phyloP scores from a whole-genome alignment of 1,140 invertebrate genomes.

The Drosophila grimshawi region DNA sequence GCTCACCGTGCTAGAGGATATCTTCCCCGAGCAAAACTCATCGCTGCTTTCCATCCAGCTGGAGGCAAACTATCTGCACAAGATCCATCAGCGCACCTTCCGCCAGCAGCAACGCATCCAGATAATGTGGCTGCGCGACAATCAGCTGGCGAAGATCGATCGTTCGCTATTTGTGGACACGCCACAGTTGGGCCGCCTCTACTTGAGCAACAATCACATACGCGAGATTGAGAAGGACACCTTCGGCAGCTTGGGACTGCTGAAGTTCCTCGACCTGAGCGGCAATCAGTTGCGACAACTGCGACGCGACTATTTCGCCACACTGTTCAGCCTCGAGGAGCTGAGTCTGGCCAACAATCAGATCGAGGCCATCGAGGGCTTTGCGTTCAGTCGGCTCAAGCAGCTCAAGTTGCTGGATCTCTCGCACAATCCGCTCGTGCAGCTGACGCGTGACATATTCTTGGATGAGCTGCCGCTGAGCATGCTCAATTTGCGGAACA shows the following conservation, averaged over 20 bases:
- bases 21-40: constrained; percentile 89
- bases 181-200: constrained; percentile 90
- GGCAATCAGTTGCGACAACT: constrained; percentile 89
- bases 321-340: constrained; percentile 88
- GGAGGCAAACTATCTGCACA: constrained; percentile 91
- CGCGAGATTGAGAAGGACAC: constrained; percentile 91
- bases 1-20: constrained; percentile 90
- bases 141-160: constrained; percentile 90
- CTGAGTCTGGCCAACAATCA: constrained; percentile 88
- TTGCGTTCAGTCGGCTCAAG: constrained; percentile 87
- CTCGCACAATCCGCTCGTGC: constrained; percentile 87
- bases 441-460: constrained; percentile 87
- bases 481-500: constrained; percentile 86
- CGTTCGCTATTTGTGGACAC: constrained; percentile 91
- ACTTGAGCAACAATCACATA: constrained; percentile 93
- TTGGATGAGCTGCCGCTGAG: constrained; percentile 87
- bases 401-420: constrained; percentile 88
- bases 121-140: constrained; percentile 94
- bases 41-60: constrained; percentile 94
- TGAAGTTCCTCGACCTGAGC: constrained; percentile 92
- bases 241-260: constrained; percentile 90
- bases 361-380: constrained; percentile 87
- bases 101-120: constrained; percentile 91
- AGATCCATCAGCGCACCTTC: constrained; percentile 91
- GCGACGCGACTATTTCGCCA: constrained; percentile 88